Percentiles rank a stretch among this genome's conserved stretches.
These are phyloP conservation scores for Panopea generosa DNA, from an alignment of 2,888 invertebrate genomes.

Conservation along the genomic window DNA sequence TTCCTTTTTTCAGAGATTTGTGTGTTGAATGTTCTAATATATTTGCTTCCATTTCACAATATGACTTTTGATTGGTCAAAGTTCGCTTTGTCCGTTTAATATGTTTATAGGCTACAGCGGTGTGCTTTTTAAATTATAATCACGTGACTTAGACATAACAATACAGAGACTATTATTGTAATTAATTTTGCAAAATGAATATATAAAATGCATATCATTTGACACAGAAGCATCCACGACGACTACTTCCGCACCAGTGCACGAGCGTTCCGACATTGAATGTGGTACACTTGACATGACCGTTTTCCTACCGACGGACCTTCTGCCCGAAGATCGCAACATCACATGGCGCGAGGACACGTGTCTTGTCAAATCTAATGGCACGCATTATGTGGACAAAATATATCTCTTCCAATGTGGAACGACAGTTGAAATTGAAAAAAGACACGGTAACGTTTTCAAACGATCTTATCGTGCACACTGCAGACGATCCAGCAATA, in stretches of 20 bases:
- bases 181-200: no score
- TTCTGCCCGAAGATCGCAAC: constrained; percentile 36
- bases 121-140: no score
- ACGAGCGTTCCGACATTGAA: constrained; percentile 56
- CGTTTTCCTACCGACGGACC: constrained; percentile 46
- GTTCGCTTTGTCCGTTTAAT: no score
- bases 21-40: no score
- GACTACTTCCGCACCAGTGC: constrained; percentile 34
- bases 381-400: constrained; percentile 51
- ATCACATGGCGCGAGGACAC: constrained; percentile 60
- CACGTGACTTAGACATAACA: no score
- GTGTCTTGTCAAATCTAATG: constrained; percentile 49
- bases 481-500: constrained; percentile 10
- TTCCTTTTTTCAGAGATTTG: no score
- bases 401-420: constrained; percentile 56
- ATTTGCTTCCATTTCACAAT: no score
- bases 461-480: constrained; percentile 60
- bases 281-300: constrained; percentile 49
- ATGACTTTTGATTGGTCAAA: no score
- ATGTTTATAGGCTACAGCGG: no score
- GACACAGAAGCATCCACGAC: constrained; percentile 1
- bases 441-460: constrained; percentile 53
- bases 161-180: no score
- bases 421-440: constrained; percentile 53
- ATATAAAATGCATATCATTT: background rate